phyloP scores from a whole-genome alignment of 1,140 invertebrate species.

The Drosophila mayri region DNA sequence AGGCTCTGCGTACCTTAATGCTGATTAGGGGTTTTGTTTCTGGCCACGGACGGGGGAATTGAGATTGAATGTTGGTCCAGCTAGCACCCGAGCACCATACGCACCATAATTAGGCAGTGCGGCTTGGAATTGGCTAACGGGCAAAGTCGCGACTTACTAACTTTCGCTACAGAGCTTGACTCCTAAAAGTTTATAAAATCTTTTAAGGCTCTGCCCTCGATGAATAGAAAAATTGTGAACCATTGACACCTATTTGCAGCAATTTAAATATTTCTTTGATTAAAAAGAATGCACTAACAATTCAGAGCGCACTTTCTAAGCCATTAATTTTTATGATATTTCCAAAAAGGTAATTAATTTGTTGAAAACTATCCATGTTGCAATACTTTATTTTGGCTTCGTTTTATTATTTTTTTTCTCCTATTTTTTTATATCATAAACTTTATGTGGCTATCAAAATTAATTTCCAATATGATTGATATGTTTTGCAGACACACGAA shows the following conservation, averaged over 20 bases:
- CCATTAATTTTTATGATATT: too few species aligned
- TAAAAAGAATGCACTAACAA: too few species aligned
- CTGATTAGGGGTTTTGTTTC: conserved; percentile 65
- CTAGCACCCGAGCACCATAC: conserved; percentile 34
- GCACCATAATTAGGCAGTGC: conserved; percentile 62
- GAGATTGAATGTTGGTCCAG: conserved; percentile 40
- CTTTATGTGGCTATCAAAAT: conserved; percentile 70
- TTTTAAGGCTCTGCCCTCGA: not conserved
- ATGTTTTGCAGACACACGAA: conserved; percentile 56
- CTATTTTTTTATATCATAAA: conserved; percentile 20
- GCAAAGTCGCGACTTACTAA: conserved; percentile 18
- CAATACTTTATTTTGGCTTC: conserved; percentile 27
- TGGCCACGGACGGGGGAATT: conserved; percentile 18
- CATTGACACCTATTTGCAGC: not conserved
- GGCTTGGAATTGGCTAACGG: conserved; percentile 41
- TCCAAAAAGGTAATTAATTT: conserved; percentile 9
- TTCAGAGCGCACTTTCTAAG: too few species aligned
- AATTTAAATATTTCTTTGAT: not conserved
- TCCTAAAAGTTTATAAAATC: not conserved
- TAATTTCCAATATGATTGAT: conserved; percentile 79
- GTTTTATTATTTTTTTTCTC: not conserved
- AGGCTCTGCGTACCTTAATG: conserved; percentile 57
- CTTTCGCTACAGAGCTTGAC: conserved; percentile 28
- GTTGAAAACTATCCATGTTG: conserved; percentile 12
- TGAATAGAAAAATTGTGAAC: not conserved